phyloP scores from a whole-genome alignment of 1,140 invertebrate genomes.

The Ganaspis sp. region DNA sequence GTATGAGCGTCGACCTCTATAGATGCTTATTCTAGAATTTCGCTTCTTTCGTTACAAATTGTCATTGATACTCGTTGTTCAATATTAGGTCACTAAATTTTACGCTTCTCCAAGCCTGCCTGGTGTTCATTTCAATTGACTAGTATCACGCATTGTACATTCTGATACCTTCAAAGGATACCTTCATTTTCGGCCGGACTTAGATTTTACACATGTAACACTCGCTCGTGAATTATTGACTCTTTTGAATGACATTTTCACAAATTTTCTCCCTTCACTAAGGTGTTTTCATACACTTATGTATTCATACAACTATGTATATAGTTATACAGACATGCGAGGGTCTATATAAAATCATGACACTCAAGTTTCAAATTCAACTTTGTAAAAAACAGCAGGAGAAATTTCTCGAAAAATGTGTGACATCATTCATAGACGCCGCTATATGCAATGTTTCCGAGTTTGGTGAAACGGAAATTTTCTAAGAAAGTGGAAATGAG shows the following conservation, averaged over 20 bases:
- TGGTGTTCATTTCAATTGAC: conserved; percentile 69
- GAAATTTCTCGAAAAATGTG: too few relatives aligned
- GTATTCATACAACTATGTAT: too few relatives aligned
- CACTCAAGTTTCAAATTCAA: too few relatives aligned
- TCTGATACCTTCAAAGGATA: conserved; percentile 25
- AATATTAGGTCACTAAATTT: conserved; percentile 56
- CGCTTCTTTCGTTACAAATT: conserved; percentile 23
- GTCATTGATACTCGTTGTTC: conserved; percentile 42
- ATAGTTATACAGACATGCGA: too few relatives aligned
- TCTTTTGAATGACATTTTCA: conserved; percentile 22
- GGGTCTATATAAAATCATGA: too few relatives aligned
- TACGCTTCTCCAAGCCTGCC: conserved; percentile 65
- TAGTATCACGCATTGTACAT: conserved; percentile 45
- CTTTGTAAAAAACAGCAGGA: too few relatives aligned
- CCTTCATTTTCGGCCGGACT: conserved; percentile 26
- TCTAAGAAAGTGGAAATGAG: not conserved
- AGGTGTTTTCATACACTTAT: too few relatives aligned
- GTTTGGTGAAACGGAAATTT: not conserved
- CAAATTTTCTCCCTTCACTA: not conserved
- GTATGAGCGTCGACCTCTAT: not conserved
- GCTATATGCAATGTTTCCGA: conserved; percentile 42
- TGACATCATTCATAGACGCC: too few relatives aligned
- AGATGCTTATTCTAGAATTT: not conserved
- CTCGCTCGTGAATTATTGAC: conserved; percentile 47
- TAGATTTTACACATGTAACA: not conserved